Evolutionary conservation across 2,797 vertebrate species (phyloP).

Genomic region (Syngnathus rostellatus): DNA sequence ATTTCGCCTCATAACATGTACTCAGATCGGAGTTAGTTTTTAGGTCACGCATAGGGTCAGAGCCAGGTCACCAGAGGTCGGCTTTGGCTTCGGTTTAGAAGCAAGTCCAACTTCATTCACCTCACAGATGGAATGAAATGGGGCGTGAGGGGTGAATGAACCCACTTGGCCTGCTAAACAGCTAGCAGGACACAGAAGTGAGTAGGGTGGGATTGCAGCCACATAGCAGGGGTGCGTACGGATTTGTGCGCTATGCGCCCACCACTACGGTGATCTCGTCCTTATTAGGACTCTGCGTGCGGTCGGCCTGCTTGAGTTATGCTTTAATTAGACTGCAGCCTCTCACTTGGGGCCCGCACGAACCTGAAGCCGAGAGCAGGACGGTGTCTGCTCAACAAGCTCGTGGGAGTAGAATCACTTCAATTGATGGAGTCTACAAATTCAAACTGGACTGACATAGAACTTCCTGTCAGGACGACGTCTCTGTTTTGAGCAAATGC

Average conservation of each 20-base stretch:
- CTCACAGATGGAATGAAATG: not conserved
- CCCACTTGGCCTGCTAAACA: conserved; percentile 28
- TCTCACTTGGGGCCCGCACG: not conserved
- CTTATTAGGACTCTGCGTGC: conserved; percentile 43
- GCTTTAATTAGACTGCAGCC: conserved; percentile 40
- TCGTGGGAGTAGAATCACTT: not conserved
- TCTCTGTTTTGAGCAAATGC: not conserved
- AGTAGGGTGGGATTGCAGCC: conserved; percentile 27
- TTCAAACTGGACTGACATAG: not conserved
- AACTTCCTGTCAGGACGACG: not conserved
- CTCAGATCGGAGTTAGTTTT: too few relatives aligned
- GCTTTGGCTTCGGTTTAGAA: not conserved
- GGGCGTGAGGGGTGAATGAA: not conserved
- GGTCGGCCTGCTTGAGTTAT: conserved; percentile 28
- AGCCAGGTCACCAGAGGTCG: not conserved
- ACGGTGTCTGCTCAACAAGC: not conserved
- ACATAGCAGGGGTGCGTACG: not conserved
- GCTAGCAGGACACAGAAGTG: conserved; percentile 18
- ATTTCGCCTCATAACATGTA: too few relatives aligned
- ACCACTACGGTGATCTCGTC: conserved; percentile 22
- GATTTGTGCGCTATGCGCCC: too few relatives aligned
- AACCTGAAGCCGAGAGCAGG: not conserved
- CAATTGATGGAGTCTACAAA: not conserved
- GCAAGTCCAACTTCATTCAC: not conserved
- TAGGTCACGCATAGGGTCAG: not conserved